Conservation (phyloP, 2,888 invertebrate genomes). For the Esperia sulphurella region DNA sequence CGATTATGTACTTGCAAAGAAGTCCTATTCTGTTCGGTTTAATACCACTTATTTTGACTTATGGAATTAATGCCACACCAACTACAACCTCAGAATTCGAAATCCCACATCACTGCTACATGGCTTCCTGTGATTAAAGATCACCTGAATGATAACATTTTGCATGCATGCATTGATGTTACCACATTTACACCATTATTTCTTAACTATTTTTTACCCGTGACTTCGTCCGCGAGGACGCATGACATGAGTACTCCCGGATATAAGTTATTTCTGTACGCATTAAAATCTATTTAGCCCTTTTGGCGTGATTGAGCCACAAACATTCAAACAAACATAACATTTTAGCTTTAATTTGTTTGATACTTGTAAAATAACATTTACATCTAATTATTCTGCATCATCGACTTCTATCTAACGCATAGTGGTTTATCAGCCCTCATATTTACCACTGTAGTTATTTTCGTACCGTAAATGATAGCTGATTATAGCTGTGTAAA, state of each 20-base stretch:
- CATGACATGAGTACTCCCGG: too few species aligned
- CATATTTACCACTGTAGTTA: background rate
- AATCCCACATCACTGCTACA: constrained; percentile 16
- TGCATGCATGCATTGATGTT: too few species aligned
- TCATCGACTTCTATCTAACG: background rate
- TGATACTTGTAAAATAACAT: background rate
- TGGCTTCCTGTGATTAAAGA: constrained; percentile 9
- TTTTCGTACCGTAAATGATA: constrained; percentile 5
- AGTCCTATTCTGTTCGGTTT: constrained; percentile 11
- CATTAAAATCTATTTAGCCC: too few species aligned
- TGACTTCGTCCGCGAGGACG: too few species aligned
- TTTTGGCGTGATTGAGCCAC: too few species aligned
- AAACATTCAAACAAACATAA: too few species aligned
- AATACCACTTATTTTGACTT: constrained; percentile 15
- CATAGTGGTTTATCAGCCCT: constrained; percentile 1
- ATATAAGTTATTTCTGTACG: too few species aligned
- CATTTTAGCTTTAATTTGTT: too few species aligned
- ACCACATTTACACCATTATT: too few species aligned
- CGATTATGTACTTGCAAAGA: constrained; percentile 13
- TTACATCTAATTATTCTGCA: background rate
- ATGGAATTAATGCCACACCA: constrained; percentile 14
- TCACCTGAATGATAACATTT: too few species aligned
- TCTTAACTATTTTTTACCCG: too few species aligned
- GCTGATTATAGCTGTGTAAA: background rate
- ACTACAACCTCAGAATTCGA: constrained; percentile 9